Base-by-base conservation (phyloP, 1,140 invertebrate genomes). In the Metaphire vulgaris region DNA sequence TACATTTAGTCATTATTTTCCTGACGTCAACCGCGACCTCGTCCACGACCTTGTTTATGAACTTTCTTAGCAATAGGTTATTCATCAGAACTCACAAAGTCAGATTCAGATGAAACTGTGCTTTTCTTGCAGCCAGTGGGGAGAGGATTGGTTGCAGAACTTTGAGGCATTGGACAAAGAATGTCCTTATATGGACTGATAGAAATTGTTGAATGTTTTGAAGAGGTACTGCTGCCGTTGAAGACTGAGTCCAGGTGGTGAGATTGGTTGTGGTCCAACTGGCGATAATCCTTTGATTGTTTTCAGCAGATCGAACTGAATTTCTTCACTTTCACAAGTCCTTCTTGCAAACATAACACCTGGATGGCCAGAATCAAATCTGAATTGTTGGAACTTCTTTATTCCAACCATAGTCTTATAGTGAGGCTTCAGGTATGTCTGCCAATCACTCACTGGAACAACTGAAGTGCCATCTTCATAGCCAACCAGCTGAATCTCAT, bases 331-430 rank as follows among this genome's bases (percentile, higher is more conserved):
- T 14, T 73, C 72, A n/a, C 30, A 41, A 21, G 31, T 33, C 0
- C 28, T n/a, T 33, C 72, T 30, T 31, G 34, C 31, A 34, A 73
- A 56, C 15, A 73, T 33, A 15, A 34, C 31, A 21, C 72, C 72
- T 30, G 72, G 72, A 21, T 33, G 31, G 26, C 1, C 33, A 64
- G 72, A 15, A 2, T 73, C 72, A 41, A 73, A 73, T 34, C 65
- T 66, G 74, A 74, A 66, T 28, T 74, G 74, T 21, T 74, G 74
- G 12, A 30, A 66, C 29, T 74, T 74, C 56, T 74, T 74, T 29
- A 74, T 74, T 34, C 74, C 74, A 66, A 29, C 12, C 15, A 74
- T 30, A 12, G 74, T 21, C 16, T 31, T 15, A 66, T 0, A 65
- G 31, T 1, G 65, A 15, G 41, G 41, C 6, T 64, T 56, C 31